Evolutionary conservation across 2,797 vertebrate species (phyloP).

Genomic region (Austrolebias charrua): DNA sequence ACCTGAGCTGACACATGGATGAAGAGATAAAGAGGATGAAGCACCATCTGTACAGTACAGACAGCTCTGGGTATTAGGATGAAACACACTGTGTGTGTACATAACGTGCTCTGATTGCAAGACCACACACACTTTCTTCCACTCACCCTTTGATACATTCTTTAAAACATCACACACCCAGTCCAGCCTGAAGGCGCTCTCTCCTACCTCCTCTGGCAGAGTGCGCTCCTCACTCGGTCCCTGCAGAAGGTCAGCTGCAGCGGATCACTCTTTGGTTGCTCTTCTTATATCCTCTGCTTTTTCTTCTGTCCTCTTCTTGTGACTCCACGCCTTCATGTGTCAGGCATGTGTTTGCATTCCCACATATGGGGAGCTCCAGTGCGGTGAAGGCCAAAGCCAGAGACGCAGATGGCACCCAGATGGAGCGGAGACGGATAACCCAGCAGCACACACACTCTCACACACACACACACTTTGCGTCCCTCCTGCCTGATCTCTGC

Average conservation of each 20-base stretch:
- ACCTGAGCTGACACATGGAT: conserved; percentile 62
- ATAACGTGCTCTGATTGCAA: conserved; percentile 19
- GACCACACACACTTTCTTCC: conserved; percentile 20
- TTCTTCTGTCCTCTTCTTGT: conserved; percentile 63
- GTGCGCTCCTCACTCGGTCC: conserved; percentile 68
- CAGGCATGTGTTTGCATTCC: conserved; percentile 96
- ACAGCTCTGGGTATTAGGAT: conserved; percentile 65
- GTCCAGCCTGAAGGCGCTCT: neutral
- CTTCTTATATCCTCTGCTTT: conserved; percentile 61
- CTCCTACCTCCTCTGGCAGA: conserved; percentile 78
- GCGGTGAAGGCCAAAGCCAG: conserved; percentile 89
- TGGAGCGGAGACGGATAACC: conserved; percentile 94
- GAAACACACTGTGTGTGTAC: conserved; percentile 30
- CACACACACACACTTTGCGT: conserved; percentile 41
- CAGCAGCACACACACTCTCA: conserved; percentile 49
- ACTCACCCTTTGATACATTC: conserved; percentile 10
- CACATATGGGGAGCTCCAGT: conserved; percentile 93
- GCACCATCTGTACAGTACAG: conserved; percentile 67
- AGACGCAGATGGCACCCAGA: conserved; percentile 99
- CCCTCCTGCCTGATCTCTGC: conserved; percentile 55
- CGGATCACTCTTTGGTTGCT: no score
- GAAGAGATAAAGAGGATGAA: conserved; percentile 68
- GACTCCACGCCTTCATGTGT: conserved; percentile 86
- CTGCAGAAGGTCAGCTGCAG: conserved; percentile 65
- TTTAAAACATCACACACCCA: neutral